Evolutionary conservation across 2,888 invertebrate genomes (phyloP), one percentile per base, ranked within the genome.

Genomic region (Drosophila infuscata): DNA sequence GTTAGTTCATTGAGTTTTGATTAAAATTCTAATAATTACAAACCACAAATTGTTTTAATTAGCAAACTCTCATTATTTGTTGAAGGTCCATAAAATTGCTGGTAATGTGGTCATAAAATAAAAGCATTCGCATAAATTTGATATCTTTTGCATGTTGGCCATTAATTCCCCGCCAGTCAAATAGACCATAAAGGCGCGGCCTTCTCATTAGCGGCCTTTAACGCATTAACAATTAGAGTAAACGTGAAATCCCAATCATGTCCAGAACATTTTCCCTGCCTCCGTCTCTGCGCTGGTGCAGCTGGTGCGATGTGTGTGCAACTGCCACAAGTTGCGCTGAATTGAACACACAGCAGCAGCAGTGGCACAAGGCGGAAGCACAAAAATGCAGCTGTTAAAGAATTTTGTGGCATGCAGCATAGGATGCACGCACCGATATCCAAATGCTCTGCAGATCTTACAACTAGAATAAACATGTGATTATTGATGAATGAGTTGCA

Each of bases 1-100:
- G 82, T 85, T 85, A 85, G 85, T 82, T 82, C 82, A 81, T 82
- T 87, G 76, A 76, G 20, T 57, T 51, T 64, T 87, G 82, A 87
- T 87, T 89, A 82, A 86, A 87, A 86, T 73, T 82, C 52, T 56
- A 80, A 69, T 61, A 79, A 75, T 78, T 81, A 70, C 17, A 67
- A 77, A 62, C 20, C 46, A 35, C 60, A 48, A 67, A 86, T 81
- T 56, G 56, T 70, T 83, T 84, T 79, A 83, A 86, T 86, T 84
- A 77, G 29, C 58, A 59, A 53, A 58, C 56, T 58, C 49, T 63
- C 53, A 70, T 70, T 72, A 69, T 67, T 70, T 68, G 76, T 88
- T 79, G 53, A 59, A 56, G 59, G 29, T 25, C 32, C 51, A 67
- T 72, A 60, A 64, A 77, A 48, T 33, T 49, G 12, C 12, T 41